These are phyloP conservation scores for Scatophagus argus DNA, from an alignment of 2,113 vertebrate species.

Conservation along the genomic window DNA sequence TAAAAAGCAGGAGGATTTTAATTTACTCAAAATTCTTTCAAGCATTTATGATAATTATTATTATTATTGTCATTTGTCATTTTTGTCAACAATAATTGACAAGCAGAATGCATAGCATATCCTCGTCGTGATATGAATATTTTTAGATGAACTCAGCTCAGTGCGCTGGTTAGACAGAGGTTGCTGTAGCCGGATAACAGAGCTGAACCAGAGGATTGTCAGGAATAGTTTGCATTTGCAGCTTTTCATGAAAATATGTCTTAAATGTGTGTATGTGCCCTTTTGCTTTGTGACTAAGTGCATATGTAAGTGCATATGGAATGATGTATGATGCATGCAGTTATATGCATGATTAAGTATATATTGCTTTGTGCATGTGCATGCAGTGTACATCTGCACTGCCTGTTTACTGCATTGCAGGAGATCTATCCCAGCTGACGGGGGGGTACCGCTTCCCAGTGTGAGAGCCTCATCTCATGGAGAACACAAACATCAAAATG, in stretches of 20 bases:
- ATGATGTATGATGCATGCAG: not conserved
- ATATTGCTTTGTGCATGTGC: conserved; percentile 15
- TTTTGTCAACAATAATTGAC: conserved; percentile 6
- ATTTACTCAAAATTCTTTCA: not conserved
- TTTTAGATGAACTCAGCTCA: conserved; percentile 21
- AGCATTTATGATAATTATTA: no score
- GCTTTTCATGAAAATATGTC: conserved; percentile 5
- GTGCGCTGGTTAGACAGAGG: conserved; percentile 5
- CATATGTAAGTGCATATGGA: not conserved
- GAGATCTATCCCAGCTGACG: conserved; percentile 55
- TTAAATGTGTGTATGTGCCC: not conserved
- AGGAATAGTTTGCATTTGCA: conserved; percentile 3
- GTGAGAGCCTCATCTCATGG: conserved; percentile 23
- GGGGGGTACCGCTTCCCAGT: conserved; percentile 36
- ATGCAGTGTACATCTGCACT: conserved; percentile 55
- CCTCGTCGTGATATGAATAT: not conserved
- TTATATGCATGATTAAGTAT: conserved; percentile 13
- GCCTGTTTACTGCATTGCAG: conserved; percentile 74
- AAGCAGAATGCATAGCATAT: not conserved
- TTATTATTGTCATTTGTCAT: no score
- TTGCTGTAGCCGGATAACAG: conserved; percentile 13
- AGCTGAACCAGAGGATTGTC: not conserved
- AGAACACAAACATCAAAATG: conserved; percentile 43
- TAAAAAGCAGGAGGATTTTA: not conserved
- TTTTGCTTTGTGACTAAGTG: not conserved